Conservation (phyloP, 1,140 invertebrate species). For the Bombus superbus region DNA sequence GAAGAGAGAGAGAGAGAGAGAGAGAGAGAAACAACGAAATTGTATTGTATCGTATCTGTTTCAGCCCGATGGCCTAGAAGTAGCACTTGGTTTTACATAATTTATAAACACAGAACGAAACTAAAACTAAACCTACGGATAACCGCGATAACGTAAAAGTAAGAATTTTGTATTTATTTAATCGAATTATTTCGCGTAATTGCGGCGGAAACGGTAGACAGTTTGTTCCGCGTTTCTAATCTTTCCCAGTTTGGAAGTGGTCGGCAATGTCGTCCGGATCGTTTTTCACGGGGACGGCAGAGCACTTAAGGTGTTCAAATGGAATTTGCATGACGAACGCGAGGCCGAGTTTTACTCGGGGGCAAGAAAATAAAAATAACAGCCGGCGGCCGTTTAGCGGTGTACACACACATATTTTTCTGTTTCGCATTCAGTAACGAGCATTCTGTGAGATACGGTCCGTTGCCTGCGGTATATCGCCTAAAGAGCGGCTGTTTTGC, state of each 20-base stretch:
- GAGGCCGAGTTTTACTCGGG: constrained; percentile 44
- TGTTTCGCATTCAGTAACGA: constrained; percentile 51
- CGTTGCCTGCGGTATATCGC: constrained; percentile 47
- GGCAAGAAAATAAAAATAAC: constrained; percentile 56
- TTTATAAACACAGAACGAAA: too few relatives aligned
- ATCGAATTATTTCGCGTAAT: not conserved
- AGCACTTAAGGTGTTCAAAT: constrained; percentile 62
- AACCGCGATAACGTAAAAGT: too few relatives aligned
- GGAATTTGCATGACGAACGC: constrained; percentile 67
- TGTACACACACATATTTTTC: constrained; percentile 43
- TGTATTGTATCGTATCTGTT: too few relatives aligned
- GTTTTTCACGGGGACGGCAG: constrained; percentile 7
- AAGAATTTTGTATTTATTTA: too few relatives aligned
- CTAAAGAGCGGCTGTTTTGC: constrained; percentile 62
- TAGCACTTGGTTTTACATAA: too few relatives aligned
- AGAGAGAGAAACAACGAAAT: too few relatives aligned
- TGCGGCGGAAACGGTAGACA: not conserved
- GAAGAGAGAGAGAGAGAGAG: too few relatives aligned
- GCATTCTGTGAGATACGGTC: constrained; percentile 52
- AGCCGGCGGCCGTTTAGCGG: constrained; percentile 55
- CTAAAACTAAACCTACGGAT: too few relatives aligned
- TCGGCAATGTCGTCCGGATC: constrained; percentile 28
- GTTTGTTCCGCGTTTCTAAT: constrained; percentile 37
- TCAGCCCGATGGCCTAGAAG: too few relatives aligned
- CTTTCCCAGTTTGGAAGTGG: constrained; percentile 33